phyloP scores from a whole-genome alignment of 2,113 vertebrate species.

The Coreoperca whiteheadi region DNA sequence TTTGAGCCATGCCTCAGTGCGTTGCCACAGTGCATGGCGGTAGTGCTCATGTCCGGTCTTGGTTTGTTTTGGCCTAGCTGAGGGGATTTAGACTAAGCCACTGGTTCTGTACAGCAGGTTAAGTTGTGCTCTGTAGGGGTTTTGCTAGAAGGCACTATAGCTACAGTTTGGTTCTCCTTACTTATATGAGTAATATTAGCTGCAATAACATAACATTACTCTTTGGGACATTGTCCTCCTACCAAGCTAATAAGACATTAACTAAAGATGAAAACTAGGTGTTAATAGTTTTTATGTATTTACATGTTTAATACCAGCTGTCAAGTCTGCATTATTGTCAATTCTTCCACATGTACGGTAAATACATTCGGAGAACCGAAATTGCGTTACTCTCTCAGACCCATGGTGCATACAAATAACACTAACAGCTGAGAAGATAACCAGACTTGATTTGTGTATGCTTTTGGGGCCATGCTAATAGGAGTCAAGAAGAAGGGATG shows the following conservation, averaged over 20 bases:
- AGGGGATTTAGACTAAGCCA: slow-evolving; percentile 25
- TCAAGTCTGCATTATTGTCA: too few relatives aligned
- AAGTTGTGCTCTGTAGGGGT: slow-evolving; percentile 6
- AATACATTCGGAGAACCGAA: too few relatives aligned
- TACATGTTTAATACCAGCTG: too few relatives aligned
- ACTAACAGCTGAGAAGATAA: too few relatives aligned
- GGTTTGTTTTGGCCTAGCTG: slow-evolving; percentile 65
- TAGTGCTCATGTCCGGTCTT: slow-evolving; percentile 44
- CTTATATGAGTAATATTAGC: neutral
- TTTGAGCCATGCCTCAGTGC: slow-evolving; percentile 28
- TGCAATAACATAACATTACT: neutral
- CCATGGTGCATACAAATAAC: too few relatives aligned
- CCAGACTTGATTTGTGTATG: neutral
- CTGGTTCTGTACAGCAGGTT: slow-evolving; percentile 14
- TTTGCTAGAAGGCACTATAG: neutral
- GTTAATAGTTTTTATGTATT: neutral
- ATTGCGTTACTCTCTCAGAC: too few relatives aligned
- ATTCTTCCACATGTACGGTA: too few relatives aligned
- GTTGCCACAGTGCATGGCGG: slow-evolving; percentile 23
- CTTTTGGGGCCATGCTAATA: neutral
- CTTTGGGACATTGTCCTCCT: neutral
- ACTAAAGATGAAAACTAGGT: neutral
- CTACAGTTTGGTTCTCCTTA: neutral
- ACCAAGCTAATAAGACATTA: neutral
- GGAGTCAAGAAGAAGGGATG: neutral